Evolutionary conservation across 2,113 vertebrate genomes (phyloP), one percentile per base, ranked within the genome.

Genomic region (Sebastes fasciatus): DNA sequence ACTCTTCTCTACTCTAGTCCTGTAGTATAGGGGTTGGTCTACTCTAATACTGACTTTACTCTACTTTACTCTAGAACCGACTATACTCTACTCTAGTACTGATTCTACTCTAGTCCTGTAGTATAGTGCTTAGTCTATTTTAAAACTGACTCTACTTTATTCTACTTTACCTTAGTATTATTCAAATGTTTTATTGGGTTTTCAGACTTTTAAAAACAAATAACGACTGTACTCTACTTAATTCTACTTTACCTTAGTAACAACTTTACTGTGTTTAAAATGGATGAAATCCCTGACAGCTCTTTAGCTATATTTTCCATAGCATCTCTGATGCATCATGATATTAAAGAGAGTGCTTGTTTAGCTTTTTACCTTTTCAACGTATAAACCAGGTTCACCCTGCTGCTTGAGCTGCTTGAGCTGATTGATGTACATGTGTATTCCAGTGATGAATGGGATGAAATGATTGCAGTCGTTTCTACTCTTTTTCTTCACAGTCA

Each of bases 401-500:
- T 34, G 8, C 1, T 10, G 57, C 26, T 9, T 5, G n/a, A 57
- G 8, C 1, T 10, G 57, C 26, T 9, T 5, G n/a, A 57, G 43
- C 26, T 55, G 12, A 71, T 4, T 6, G 43, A 26, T 52, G 40
- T 12, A 2, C 0, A 4, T 55, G 45, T 74, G 17, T 64, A 40
- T 74, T 23, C 67, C 51, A 3, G 17, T 58, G 51, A 1, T 83
- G 61, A 78, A 69, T 76, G 69, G 19, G 26, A 42, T 82, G 58
- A 80, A 66, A 51, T 89, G 19, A 77, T 55, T 66, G 42, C 14
- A n/a, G 5, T 45, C 5, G 0, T 78, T 54, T 71, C 1, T 64
- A 0, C 7, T 60, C 17, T 73, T 65, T 77, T 6, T 46, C 88
- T 76, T 75, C 84, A 23, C 88, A 99, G 98, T 98, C 9, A 99